Evolutionary conservation across 2,888 invertebrate genomes (phyloP), one percentile per base, ranked within the genome.

Genomic region (Drosophila borealis): DNA sequence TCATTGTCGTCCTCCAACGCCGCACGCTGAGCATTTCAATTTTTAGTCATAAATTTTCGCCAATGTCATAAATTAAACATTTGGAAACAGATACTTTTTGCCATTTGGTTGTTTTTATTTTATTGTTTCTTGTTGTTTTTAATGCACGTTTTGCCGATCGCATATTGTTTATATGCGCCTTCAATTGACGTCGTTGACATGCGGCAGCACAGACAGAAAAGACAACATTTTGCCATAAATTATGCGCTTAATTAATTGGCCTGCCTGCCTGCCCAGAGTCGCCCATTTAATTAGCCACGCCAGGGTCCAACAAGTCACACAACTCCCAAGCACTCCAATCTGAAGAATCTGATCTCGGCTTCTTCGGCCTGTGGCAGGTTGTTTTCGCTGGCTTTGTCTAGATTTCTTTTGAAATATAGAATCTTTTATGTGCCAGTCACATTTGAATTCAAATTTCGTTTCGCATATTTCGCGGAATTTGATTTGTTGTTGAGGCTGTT

Each of bases 241-340:
- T 89, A 85, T 87, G 79, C 70, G 77, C 73, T 76, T 89, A 91
- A 91, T 91, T 89, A 90, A 91, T 91, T 90, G 90, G 81, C 82
- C 78, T 78, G 85, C 81, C 9, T 11, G 56, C 49, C 25, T 49
- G 55, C 70, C 54, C 60, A 41, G 69, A 80, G 76, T 77, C 59
- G 49, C 54, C 68, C 81, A 86, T 78, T 86, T 83, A 83, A 81
- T 81, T 87, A 78, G 78, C 55, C 34, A 55, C 8, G 8, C 8
- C 29, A 29, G 29, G 8, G 29, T 2, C 29, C 29, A 29, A 29
- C 29, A 29, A 29, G 29, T 29, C 29, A 8, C 29, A 29, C 29
- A 29, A 2, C 29, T 29, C 29, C 29, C 29, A 29, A 29, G 53
- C 54, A 51, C 19, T 34, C 48, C 51, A 13, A 39, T 29, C 29